Evolutionary conservation across 2,797 vertebrate genomes (phyloP).

Genomic region (Lagodon rhomboides): DNA sequence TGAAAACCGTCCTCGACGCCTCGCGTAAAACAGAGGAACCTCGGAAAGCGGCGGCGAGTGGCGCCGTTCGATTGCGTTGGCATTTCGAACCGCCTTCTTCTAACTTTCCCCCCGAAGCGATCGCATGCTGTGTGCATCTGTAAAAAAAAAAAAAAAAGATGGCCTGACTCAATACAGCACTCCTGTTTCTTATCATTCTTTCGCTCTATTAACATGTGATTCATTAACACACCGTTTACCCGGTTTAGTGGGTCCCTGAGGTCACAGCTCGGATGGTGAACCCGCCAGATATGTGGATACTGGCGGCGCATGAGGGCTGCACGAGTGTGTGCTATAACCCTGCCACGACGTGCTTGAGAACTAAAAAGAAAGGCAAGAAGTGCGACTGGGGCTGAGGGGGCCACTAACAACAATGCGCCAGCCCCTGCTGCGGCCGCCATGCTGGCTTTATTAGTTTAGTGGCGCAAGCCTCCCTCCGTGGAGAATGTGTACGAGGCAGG

Average conservation of each 20-base stretch:
- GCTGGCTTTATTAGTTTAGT: slow-evolving; percentile 82
- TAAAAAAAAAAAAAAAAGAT: slow-evolving; percentile 39
- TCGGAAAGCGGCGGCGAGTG: slow-evolving; percentile 32
- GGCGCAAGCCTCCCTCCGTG: slow-evolving; percentile 64
- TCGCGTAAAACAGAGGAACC: slow-evolving; percentile 36
- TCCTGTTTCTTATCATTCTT: slow-evolving; percentile 55
- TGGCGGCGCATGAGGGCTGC: slow-evolving; percentile 44
- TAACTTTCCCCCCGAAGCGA: slow-evolving; percentile 48
- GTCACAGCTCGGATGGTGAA: slow-evolving; percentile 62
- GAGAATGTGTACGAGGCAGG: slow-evolving; percentile 63
- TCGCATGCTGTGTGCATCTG: slow-evolving; percentile 52
- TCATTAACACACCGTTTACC: slow-evolving; percentile 65
- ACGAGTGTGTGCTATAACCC: slow-evolving; percentile 58
- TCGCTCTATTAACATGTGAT: slow-evolving; percentile 67
- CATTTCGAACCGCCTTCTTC: slow-evolving; percentile 56
- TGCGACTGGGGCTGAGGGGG: slow-evolving; percentile 59
- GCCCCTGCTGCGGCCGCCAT: slow-evolving; percentile 73
- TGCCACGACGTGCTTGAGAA: slow-evolving; percentile 55
- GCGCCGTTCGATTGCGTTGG: slow-evolving; percentile 56
- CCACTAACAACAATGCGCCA: slow-evolving; percentile 68
- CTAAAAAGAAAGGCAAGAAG: slow-evolving; percentile 56
- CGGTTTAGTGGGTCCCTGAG: slow-evolving; percentile 70
- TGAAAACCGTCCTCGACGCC: slow-evolving; percentile 39
- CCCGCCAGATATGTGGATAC: slow-evolving; percentile 22
- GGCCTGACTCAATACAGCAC: slow-evolving; percentile 46